Base-by-base conservation (phyloP, 2,113 vertebrate genomes). In the Aegithalos caudatus region DNA sequence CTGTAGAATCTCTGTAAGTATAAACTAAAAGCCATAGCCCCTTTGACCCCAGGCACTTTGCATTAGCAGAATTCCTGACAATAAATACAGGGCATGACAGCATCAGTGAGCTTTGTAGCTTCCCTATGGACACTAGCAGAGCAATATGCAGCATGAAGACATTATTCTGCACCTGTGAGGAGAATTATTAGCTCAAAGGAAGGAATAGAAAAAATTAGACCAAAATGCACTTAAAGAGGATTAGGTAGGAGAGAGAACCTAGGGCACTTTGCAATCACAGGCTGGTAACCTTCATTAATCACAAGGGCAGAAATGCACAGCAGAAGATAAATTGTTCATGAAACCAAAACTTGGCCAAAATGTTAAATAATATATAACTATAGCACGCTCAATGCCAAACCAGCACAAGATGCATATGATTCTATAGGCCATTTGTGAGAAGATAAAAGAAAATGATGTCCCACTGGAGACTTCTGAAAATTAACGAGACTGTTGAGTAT, bases 301-400 rank as follows among this genome's bases (percentile, higher is more conserved):
- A 80, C 74, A 78, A 64, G 45, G 44, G 79, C 76, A 94, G 74
- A 84, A 90, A 95, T 4, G 29, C 62, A 86, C 53, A 73, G 71
- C 25, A 74, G 66, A 94, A 76, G 90, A 93, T 25, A 7, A 84
- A 83, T 90, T 78, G 87, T 38, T 91, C 56, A 71, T 45, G 25
- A 95, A 94, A 44, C 80, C 77, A 88, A 90, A 94, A 83, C 72
- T 89, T 94, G 71, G 82, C 79, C 82, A 96, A 95, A 90, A 72
- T 71, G 25, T 81, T 95, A 93, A 95, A 93, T 88, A 92, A 93
- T 90, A 77, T 35, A 90, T 86, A 90, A 74, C 76, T 86, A 35
- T 5, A 86, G 56, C 51, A 78, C 27, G 11, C 60, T 42, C 82
- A 56, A 45, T 81, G 96, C 60, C 51, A 96, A 95, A 86, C 37